phyloP scores from a whole-genome alignment of 2,113 vertebrate genomes.

The Naja naja region DNA sequence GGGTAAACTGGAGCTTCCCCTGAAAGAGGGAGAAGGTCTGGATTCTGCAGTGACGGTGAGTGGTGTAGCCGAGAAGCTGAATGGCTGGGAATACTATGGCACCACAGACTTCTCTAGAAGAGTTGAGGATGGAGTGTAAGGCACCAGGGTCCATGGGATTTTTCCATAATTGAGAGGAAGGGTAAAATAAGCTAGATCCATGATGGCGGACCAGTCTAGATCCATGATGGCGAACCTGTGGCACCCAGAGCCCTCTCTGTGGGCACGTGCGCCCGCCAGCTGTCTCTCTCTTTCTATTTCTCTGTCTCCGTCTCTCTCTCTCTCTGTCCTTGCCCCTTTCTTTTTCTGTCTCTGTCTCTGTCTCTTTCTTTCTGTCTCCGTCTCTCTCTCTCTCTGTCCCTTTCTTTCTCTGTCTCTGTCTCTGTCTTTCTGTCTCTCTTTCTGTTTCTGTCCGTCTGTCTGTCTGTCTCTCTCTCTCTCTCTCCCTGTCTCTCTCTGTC shows the following conservation, averaged over 20 bases:
- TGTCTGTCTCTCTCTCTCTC: too few relatives aligned
- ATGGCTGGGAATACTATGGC: constrained; percentile 36
- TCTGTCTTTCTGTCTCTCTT: too few relatives aligned
- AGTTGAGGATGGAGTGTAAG: not conserved
- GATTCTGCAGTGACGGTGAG: constrained; percentile 61
- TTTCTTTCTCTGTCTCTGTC: too few relatives aligned
- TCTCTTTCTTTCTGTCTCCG: too few relatives aligned
- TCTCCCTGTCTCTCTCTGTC: not conserved
- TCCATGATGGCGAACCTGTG: not conserved
- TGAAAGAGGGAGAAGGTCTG: constrained; percentile 61
- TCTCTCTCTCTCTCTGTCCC: not conserved
- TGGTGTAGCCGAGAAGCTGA: too few relatives aligned
- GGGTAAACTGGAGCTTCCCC: constrained; percentile 68
- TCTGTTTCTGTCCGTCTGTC: too few relatives aligned
- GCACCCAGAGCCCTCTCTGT: too few relatives aligned
- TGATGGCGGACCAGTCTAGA: not conserved
- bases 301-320: constrained; percentile 24
- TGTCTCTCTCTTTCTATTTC: not conserved
- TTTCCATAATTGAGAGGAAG: not conserved
- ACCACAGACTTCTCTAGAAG: not conserved
- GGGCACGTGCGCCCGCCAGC: too few relatives aligned
- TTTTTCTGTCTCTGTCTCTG: too few relatives aligned
- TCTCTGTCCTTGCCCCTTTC: too few relatives aligned
- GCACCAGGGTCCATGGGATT: not conserved
- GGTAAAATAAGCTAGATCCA: not conserved